Base-by-base conservation (phyloP, 30 jellyfish, hydroid and myxozoan genomes). In the Aurelia aurita region DNA sequence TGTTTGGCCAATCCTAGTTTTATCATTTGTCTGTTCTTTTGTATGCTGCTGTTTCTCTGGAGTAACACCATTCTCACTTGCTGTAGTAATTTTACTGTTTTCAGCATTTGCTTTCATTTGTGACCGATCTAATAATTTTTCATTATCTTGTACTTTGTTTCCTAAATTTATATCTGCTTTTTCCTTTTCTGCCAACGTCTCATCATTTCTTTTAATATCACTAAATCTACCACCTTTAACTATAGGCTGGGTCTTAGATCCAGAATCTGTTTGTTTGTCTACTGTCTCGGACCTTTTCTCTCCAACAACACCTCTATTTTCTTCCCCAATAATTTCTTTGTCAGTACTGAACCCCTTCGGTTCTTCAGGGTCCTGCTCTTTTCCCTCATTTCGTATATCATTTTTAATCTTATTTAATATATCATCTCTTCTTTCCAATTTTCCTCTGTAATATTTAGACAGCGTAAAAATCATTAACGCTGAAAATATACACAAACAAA, bases 401-500 rank as follows among this genome's bases (percentile, higher is more conserved):
- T 43, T 35, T 18, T 44, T 6, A 3, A 19, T 55, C 18, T 4
- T 20, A 25, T 4, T 23, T 67, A 11, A 16, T 5, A 29, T 18
- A 11, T 49, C 14, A 13, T 27, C 79, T 23, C 27, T 29, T 67
- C 27, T 35, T 16, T 29, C 26, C 0, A 67, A 26, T 27, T 13
- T 22, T 26, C 63, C 58, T 61, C 10, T 61, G 35, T 61, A 61
- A 22, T 61, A 61, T 32, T 3, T 22, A 32, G 46, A 32, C 20
- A 61, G 16, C 16, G 35, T 14, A 46, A 53, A 55, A 10, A 74
- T 20, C 61, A 59, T 34, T 0, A 35, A 62, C 34, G 74, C 26
- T 28, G 86, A 53, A 39, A 35, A 16, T 0, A 74, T 2, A 18
- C 86, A 74, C 62, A 74, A 31, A 26, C 71, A 32, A 25, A 53